These are phyloP conservation scores for Leucozona laternaria DNA, from an alignment of 2,888 invertebrate species.

Conservation along the genomic window DNA sequence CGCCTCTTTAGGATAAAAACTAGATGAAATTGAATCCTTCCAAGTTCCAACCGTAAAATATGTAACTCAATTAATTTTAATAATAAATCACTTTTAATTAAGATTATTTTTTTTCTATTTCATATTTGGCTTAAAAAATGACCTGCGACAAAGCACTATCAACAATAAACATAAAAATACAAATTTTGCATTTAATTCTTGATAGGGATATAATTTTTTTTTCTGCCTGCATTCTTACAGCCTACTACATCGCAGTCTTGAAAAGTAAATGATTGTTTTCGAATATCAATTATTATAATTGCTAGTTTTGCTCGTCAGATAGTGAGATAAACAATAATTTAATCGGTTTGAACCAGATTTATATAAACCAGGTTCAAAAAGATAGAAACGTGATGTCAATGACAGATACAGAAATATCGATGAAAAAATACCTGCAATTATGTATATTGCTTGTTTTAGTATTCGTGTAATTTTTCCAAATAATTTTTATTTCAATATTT, in stretches of 20 bases:
- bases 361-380: constrained; percentile 1
- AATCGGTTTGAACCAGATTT: background rate
- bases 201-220: background rate
- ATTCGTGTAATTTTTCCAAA: too few species aligned
- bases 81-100: too few species aligned
- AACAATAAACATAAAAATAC: too few species aligned
- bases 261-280: background rate
- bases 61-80: too few species aligned
- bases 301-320: background rate
- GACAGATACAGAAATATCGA: background rate
- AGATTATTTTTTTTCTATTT: too few species aligned
- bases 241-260: background rate
- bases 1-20: too few species aligned
- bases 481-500: too few species aligned
- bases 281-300: background rate
- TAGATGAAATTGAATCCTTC: too few species aligned
- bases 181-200: background rate
- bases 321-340: background rate
- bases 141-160: too few species aligned
- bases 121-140: too few species aligned
- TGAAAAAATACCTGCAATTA: background rate
- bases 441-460: background rate
- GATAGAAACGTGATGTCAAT: background rate
- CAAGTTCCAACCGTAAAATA: too few species aligned
- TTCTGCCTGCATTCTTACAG: background rate